Evolutionary conservation across 2,797 vertebrate species (phyloP), one percentile per base, ranked within the genome.

Genomic region (Etheostoma nigrum): DNA sequence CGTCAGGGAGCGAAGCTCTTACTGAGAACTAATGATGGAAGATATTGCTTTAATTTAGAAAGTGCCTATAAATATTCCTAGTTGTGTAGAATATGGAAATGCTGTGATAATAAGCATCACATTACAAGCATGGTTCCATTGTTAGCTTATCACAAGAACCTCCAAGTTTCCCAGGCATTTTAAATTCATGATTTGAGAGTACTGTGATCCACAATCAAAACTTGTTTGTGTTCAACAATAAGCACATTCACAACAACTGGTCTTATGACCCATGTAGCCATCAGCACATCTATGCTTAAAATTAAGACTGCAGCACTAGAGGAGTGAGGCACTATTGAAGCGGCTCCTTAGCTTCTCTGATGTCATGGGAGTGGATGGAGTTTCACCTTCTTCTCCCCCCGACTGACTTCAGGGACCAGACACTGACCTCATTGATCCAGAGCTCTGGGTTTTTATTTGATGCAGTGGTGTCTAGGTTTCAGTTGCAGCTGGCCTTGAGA

Each of bases 341-440:
- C 18, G 16, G 66, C 64, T 69, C 66, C 60, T 73, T 53, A 57
- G 72, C 76, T 78, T 47, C 78, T 86, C 84, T 87, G 79, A 88
- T 88, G 84, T 91, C 91, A 89, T 70, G 78, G 73, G 84, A 91
- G 83, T 84, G 77, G 82, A 91, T 81, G 84, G 71, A 84, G 88
- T 90, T 90, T 89, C 90, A 89, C 78, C 85, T 79, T 64, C 45
- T 59, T 51, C 80, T 76, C 63, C 23, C 54, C 58, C 36, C 18
- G 5, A 72, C 53, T 23, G 76, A 85, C 78, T 85, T 83, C 61
- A 82, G 78, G 83, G 85, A 86, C 78, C 79, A 88, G 87, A 92
- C 88, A 87, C 85, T 80, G 88, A 93, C 85, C 88, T 92, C 83
- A 86, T 81, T 89, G 92, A 93, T 89, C 44, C 73, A 79, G 79